Conservation (phyloP, 1,140 invertebrate genomes). For the Pararge aegeria region DNA sequence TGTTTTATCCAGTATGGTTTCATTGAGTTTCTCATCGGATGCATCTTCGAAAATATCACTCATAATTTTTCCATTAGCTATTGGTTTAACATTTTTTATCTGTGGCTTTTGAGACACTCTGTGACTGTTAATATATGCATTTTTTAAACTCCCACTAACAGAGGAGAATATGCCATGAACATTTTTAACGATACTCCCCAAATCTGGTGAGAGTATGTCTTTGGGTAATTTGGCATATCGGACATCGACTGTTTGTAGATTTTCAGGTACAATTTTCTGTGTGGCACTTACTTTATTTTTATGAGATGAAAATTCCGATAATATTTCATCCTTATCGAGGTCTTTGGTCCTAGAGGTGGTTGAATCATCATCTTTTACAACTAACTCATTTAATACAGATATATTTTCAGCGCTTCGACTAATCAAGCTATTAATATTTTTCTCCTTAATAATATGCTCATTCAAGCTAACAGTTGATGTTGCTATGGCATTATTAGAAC, state of each 20-base stretch:
- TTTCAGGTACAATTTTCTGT: conserved; percentile 54
- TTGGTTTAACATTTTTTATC: conserved; percentile 43
- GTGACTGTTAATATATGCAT: conserved; percentile 57
- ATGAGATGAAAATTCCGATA: conserved; percentile 56
- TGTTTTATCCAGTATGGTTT: background rate
- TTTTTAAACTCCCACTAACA: conserved; percentile 65
- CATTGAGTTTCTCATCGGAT: conserved; percentile 23
- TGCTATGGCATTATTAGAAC: conserved; percentile 34
- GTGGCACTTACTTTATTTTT: conserved; percentile 57
- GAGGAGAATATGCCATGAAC: conserved; percentile 71
- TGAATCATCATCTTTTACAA: conserved; percentile 12
- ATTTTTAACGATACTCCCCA: conserved; percentile 70
- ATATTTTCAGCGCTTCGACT: conserved; percentile 67
- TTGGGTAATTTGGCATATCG: conserved; percentile 55
- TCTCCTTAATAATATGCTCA: conserved; percentile 37
- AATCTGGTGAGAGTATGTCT: conserved; percentile 62
- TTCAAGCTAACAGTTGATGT: conserved; percentile 56
- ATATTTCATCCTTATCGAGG: conserved; percentile 57
- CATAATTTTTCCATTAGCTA: conserved; percentile 60
- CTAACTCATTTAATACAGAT: conserved; percentile 32
- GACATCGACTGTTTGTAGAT: conserved; percentile 33
- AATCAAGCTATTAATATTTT: conserved; percentile 30
- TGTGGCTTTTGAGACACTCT: conserved; percentile 44
- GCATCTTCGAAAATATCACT: conserved; percentile 69
- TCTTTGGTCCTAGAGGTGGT: conserved; percentile 38